phyloP scores from a whole-genome alignment of 2,797 vertebrate genomes.

The Enteromius viviparus region DNA sequence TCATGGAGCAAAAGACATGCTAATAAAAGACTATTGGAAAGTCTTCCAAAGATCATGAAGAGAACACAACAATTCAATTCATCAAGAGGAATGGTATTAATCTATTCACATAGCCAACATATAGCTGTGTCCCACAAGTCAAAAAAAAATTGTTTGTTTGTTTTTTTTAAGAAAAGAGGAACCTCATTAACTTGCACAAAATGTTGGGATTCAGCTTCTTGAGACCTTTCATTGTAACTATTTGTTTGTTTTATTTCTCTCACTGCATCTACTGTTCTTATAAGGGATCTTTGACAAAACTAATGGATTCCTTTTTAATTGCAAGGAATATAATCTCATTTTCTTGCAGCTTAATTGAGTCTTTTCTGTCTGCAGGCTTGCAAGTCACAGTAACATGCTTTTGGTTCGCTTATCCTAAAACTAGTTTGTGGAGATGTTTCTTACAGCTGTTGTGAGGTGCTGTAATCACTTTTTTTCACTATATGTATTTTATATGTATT shows the following conservation, averaged over 20 bases:
- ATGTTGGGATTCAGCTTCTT: slow-evolving; percentile 10
- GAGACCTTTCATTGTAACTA: background rate
- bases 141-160: background rate
- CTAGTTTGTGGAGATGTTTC: slow-evolving; percentile 8
- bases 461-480: slow-evolving; percentile 34
- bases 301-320: slow-evolving; percentile 15
- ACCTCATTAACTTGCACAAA: slow-evolving; percentile 4
- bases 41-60: slow-evolving; percentile 26
- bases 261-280: background rate
- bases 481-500: slow-evolving; percentile 16
- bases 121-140: background rate
- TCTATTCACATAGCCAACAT: background rate
- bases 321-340: background rate
- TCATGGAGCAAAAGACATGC: background rate
- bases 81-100: slow-evolving; percentile 28
- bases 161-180: background rate
- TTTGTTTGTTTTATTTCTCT: background rate
- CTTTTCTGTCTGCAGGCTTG: background rate
- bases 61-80: slow-evolving; percentile 1
- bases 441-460: slow-evolving; percentile 39
- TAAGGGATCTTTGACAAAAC: background rate
- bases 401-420: slow-evolving; percentile 11
- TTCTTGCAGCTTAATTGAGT: background rate
- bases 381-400: background rate
- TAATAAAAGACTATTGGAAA: background rate